A percentile compares a stretch with the other conserved stretches of the same genome.
Conservation (phyloP, 2,113 vertebrate genomes). For the Alexandromys fortis region DNA sequence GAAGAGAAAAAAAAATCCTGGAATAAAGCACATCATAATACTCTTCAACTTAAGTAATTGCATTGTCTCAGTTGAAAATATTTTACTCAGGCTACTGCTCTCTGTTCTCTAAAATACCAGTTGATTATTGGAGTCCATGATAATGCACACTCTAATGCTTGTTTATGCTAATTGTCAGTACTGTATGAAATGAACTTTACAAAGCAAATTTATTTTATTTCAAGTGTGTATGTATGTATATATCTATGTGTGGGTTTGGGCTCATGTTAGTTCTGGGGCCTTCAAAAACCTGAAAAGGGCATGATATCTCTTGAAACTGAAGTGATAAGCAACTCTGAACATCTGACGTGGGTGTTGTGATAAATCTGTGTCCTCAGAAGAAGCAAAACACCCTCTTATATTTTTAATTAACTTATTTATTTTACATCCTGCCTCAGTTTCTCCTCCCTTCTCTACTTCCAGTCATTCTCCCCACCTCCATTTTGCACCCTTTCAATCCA, state of each 20-base stretch:
- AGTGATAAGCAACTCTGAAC: too few species aligned
- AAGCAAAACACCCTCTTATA: too few species aligned
- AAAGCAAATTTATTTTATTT: background rate
- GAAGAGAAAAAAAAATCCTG: background rate
- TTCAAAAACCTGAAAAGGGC: background rate
- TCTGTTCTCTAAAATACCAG: background rate
- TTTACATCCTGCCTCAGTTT: background rate
- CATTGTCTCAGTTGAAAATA: background rate
- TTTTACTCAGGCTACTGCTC: rapidly evolving
- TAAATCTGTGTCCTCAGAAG: too few species aligned
- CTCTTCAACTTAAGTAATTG: background rate
- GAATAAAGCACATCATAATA: background rate
- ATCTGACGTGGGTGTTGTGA: too few species aligned
- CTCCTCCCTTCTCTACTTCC: background rate
- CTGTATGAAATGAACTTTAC: background rate
- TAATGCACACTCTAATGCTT: background rate
- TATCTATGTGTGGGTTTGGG: background rate
- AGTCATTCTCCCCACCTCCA: background rate
- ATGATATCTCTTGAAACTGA: background rate
- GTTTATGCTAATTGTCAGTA: background rate
- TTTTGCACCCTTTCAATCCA: background rate
- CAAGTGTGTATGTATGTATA: background rate
- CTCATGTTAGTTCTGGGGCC: background rate
- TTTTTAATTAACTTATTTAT: background rate
- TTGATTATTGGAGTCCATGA: background rate